phyloP scores from a whole-genome alignment of 2,888 invertebrate genomes.

The Gastrophysa polygoni region DNA sequence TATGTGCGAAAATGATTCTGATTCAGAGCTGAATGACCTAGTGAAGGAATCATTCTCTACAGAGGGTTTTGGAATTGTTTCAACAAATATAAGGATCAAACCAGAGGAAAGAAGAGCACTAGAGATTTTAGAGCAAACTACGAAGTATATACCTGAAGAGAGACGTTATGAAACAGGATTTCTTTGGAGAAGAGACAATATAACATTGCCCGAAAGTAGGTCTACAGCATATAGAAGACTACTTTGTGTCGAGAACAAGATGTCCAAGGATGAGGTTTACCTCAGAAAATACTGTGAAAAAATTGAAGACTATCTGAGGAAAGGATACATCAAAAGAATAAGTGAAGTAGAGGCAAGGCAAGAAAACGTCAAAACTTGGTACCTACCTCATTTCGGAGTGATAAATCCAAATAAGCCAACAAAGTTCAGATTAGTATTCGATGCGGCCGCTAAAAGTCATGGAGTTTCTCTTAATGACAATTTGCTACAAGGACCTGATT shows the following conservation, averaged over 20 bases:
- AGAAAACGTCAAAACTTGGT: too few relatives aligned
- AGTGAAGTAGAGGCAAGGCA: too few relatives aligned
- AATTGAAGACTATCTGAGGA: too few relatives aligned
- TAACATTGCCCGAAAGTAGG: not conserved
- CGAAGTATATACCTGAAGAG: not conserved
- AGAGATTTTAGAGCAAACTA: not conserved
- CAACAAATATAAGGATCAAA: not conserved
- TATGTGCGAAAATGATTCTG: not conserved
- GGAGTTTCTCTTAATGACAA: too few relatives aligned
- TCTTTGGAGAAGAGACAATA: not conserved
- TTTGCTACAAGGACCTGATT: too few relatives aligned
- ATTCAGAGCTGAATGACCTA: not conserved
- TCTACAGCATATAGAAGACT: not conserved
- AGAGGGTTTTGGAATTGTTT: not conserved
- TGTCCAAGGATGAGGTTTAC: not conserved
- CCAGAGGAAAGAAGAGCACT: not conserved
- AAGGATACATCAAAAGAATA: too few relatives aligned
- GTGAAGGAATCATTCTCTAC: not conserved
- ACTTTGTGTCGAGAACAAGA: not conserved
- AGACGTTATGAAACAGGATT: slow-evolving; percentile 1
- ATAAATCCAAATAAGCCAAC: too few relatives aligned
- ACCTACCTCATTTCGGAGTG: too few relatives aligned
- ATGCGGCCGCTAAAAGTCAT: too few relatives aligned
- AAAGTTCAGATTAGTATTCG: too few relatives aligned
- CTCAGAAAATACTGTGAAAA: too few relatives aligned